Evolutionary conservation across 2,797 vertebrate species (phyloP).

Genomic region (Stomatorhinus walkeri): DNA sequence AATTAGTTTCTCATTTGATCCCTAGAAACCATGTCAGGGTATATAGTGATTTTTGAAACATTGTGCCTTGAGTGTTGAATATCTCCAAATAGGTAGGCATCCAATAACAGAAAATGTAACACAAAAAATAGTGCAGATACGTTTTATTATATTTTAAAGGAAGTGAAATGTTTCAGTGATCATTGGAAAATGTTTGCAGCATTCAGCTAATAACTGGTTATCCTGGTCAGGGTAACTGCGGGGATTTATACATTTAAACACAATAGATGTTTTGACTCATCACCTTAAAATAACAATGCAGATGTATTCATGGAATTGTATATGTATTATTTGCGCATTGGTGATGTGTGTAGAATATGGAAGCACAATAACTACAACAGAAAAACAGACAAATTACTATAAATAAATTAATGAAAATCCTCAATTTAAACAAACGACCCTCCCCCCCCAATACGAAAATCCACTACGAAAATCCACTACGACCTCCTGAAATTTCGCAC

Average conservation of each 20-base stretch:
- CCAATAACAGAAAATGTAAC: neutral
- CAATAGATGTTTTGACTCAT: neutral
- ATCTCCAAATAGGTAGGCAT: neutral
- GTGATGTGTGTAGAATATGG: neutral
- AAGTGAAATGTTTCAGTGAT: neutral
- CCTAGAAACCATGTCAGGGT: neutral
- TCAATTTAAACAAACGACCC: neutral
- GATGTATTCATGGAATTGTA: neutral
- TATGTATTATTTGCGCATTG: neutral
- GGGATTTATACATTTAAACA: neutral
- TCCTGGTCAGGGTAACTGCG: neutral
- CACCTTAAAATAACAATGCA: neutral
- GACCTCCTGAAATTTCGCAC: neutral
- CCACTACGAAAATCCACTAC: neutral
- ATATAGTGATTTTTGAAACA: neutral
- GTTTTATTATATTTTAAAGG: neutral
- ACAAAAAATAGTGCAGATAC: neutral
- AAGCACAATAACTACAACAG: neutral
- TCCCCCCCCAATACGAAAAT: too few species aligned
- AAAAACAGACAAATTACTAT: neutral
- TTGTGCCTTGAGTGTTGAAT: neutral
- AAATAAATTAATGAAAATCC: neutral
- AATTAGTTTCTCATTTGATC: neutral
- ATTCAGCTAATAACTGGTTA: neutral
- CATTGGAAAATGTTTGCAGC: neutral